Conservation (phyloP, 2,888 invertebrate genomes). For the Theretra japonica region DNA sequence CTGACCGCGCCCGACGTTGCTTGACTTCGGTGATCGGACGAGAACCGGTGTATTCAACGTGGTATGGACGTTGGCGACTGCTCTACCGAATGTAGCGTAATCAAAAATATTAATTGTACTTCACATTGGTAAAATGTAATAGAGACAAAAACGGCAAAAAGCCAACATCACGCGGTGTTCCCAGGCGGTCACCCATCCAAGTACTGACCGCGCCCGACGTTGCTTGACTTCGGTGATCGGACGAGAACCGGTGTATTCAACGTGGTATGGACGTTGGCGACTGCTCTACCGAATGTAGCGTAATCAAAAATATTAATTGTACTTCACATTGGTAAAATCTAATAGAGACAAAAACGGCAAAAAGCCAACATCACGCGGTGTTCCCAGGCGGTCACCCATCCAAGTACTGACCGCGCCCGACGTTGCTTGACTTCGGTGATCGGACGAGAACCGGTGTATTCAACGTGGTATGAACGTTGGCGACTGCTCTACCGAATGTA, state of each 20-base stretch:
- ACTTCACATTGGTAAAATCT: too few species aligned
- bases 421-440: slow-evolving; percentile 82
- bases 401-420: slow-evolving; percentile 81
- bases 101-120: too few species aligned
- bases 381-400: slow-evolving; percentile 81
- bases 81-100: too few species aligned
- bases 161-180: slow-evolving; percentile 73
- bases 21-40: slow-evolving; percentile 78
- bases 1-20: slow-evolving; percentile 76
- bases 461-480: slow-evolving; percentile 33
- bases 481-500: too few species aligned
- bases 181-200: slow-evolving; percentile 77
- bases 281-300: too few species aligned
- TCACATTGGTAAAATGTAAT: too few species aligned
- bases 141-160: too few species aligned
- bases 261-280: too few species aligned
- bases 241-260: too few species aligned
- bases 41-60: slow-evolving; percentile 74
- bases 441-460: slow-evolving; percentile 77
- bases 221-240: slow-evolving; percentile 78
- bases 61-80: too few species aligned
- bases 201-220: slow-evolving; percentile 76
- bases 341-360: too few species aligned
- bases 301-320: too few species aligned
- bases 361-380: slow-evolving; percentile 72